Evolutionary conservation across 2,113 vertebrate species (phyloP).

Genomic region (Megaceryle maxima): DNA sequence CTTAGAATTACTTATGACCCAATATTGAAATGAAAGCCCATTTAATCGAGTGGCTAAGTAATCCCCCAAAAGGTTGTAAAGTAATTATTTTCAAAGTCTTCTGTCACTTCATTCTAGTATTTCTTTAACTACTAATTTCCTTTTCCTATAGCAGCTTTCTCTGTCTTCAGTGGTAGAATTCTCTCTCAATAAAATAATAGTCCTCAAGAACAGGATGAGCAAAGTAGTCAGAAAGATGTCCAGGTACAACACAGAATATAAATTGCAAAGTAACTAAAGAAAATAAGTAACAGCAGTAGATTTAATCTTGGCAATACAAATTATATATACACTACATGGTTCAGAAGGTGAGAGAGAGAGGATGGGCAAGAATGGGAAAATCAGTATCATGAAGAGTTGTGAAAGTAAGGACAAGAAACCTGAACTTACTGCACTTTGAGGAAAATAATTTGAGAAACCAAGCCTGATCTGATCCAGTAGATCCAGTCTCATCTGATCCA

Average conservation of each 20-base stretch:
- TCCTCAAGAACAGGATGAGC: not conserved
- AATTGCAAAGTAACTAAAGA: not conserved
- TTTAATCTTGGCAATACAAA: not conserved
- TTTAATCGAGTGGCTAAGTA: not conserved
- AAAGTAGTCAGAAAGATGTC: not conserved
- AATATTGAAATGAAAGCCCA: not conserved
- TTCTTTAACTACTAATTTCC: not conserved
- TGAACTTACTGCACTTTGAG: not conserved
- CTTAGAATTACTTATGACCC: not conserved
- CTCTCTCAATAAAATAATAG: not conserved
- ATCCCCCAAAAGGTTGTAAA: not conserved
- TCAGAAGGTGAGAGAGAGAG: not conserved
- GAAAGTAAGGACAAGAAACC: not conserved
- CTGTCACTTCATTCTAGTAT: not conserved
- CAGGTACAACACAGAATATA: not conserved
- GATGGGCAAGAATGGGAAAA: rapidly evolving
- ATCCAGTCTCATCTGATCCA: not conserved
- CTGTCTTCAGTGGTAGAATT: not conserved
- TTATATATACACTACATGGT: not conserved
- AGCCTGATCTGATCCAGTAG: not conserved
- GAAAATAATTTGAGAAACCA: not conserved
- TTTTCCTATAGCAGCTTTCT: not conserved
- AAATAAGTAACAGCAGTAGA: not conserved
- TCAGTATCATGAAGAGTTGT: not conserved
- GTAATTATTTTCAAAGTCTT: not conserved